These are phyloP conservation scores for Aromia moschata DNA, from an alignment of 2,888 invertebrate genomes.

Conservation along the genomic window DNA sequence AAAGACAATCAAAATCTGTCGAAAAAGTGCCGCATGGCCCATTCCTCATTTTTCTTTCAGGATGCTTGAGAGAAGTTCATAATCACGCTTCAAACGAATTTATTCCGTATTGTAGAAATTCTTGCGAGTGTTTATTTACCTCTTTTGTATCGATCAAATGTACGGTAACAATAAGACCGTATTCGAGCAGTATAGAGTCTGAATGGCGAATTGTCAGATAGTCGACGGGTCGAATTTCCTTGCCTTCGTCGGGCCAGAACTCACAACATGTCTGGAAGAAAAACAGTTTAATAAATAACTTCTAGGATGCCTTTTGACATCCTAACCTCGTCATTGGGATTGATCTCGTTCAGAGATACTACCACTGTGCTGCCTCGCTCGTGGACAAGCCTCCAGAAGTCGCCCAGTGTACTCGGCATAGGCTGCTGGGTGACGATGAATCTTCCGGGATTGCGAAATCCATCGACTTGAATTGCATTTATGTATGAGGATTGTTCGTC, in stretches of 20 bases:
- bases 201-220: slow-evolving; percentile 31
- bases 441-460: slow-evolving; percentile 55
- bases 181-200: slow-evolving; percentile 23
- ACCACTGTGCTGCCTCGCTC: slow-evolving; percentile 60
- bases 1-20: too few species aligned
- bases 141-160: slow-evolving; percentile 17
- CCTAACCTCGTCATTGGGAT: slow-evolving; percentile 56
- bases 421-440: slow-evolving; percentile 64
- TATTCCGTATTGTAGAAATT: background rate
- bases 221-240: slow-evolving; percentile 31
- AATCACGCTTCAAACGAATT: background rate
- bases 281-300: too few species aligned
- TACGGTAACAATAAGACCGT: slow-evolving; percentile 28
- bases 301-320: background rate
- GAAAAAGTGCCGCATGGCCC: too few species aligned
- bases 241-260: slow-evolving; percentile 34
- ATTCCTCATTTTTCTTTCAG: background rate
- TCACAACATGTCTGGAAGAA: slow-evolving; percentile 30
- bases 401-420: slow-evolving; percentile 60
- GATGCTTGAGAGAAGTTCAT: background rate
- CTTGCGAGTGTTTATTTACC: too few species aligned
- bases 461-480: slow-evolving; percentile 62
- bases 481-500: slow-evolving; percentile 62
- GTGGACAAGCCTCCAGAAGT: slow-evolving; percentile 64
- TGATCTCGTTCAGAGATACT: slow-evolving; percentile 60